Base-by-base conservation (phyloP, 2,113 vertebrate species). In the Dasyornis broadbenti region DNA sequence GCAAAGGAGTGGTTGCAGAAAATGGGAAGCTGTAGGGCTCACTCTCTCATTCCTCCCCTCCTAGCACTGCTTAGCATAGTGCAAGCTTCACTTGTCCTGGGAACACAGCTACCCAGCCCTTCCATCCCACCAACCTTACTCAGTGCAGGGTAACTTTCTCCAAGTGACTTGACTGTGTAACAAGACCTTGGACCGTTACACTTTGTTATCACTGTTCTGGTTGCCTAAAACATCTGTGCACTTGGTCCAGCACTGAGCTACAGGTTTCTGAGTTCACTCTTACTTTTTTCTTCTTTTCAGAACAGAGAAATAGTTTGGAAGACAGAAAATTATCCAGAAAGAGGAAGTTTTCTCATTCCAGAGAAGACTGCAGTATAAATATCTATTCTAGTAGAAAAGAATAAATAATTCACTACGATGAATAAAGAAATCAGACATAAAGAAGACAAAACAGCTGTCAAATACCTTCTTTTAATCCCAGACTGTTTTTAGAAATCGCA, bases 371-470 rank as follows among this genome's bases (percentile, higher is more conserved):
- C 50, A 54, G 13, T 21, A 79, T 60, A 82, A 94, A 56, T 44
- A 86, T 20, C 85, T 83, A 14, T 44, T 37, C 31, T 75, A 64
- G 88, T 45, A 90, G 72, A 95, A 69, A 12, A 81, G 37, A 86
- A 93, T 64, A 96, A 93, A 78, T 93, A 83, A 90, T 89, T 72
- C 42, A 80, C 49, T 87, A 72, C 79, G n/a, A 91, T 57, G 28
- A 59, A 76, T 59, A 66, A 76, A 76, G 71, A 50, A 85, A 86
- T 2, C 11, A 96, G 64, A 83, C 26, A 59, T n/a, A 92, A 86
- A 50, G 71, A 82, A 53, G 49, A 92, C 49, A 96, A 90, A 72
- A 49, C 35, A 91, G 50, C 44, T 81, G 76, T 49, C 85, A 86
- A 92, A 56, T 40, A 73, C 39, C 16, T 70, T 57, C 27, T 59